These are phyloP conservation scores for Drosophila acutilabella DNA, from an alignment of 2,888 invertebrate species.

Conservation along the genomic window DNA sequence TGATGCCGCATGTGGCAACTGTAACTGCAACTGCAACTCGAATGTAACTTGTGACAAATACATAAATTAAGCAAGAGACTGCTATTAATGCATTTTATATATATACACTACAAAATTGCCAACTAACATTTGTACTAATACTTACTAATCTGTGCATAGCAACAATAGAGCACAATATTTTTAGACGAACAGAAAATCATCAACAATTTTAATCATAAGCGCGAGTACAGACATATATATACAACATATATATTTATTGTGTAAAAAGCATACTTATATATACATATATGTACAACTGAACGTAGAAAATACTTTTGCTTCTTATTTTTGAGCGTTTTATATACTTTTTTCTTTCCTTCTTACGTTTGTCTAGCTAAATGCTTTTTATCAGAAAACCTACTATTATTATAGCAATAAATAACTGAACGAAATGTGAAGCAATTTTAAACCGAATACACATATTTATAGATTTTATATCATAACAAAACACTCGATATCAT, in stretches of 20 bases:
- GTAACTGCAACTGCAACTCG: slow-evolving; percentile 59
- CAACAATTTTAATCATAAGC: slow-evolving; percentile 54
- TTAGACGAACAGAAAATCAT: slow-evolving; percentile 31
- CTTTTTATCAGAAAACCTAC: slow-evolving; percentile 44
- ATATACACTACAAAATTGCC: slow-evolving; percentile 53
- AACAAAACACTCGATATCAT: slow-evolving; percentile 26
- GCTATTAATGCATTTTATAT: slow-evolving; percentile 72
- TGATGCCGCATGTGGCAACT: slow-evolving; percentile 10
- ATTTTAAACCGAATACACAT: slow-evolving; percentile 37
- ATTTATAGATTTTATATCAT: slow-evolving; percentile 35
- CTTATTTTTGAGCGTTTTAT: slow-evolving; percentile 16
- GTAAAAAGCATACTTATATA: slow-evolving; percentile 5
- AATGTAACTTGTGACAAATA: slow-evolving; percentile 78
- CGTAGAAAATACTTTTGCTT: slow-evolving; percentile 44
- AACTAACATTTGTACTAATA: slow-evolving; percentile 46
- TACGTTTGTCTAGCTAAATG: slow-evolving; percentile 73
- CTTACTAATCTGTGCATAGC: slow-evolving; percentile 49
- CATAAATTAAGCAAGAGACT: slow-evolving; percentile 71
- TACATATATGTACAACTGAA: slow-evolving; percentile 31
- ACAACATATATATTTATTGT: slow-evolving; percentile 39
- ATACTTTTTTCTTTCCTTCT: slow-evolving; percentile 22
- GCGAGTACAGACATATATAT: slow-evolving; percentile 28
- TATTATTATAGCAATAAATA: slow-evolving; percentile 29
- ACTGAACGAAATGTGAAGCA: slow-evolving; percentile 31
- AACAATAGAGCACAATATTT: slow-evolving; percentile 57